phyloP scores from a whole-genome alignment of 2,113 vertebrate species.

The Gobiocypris rarus region DNA sequence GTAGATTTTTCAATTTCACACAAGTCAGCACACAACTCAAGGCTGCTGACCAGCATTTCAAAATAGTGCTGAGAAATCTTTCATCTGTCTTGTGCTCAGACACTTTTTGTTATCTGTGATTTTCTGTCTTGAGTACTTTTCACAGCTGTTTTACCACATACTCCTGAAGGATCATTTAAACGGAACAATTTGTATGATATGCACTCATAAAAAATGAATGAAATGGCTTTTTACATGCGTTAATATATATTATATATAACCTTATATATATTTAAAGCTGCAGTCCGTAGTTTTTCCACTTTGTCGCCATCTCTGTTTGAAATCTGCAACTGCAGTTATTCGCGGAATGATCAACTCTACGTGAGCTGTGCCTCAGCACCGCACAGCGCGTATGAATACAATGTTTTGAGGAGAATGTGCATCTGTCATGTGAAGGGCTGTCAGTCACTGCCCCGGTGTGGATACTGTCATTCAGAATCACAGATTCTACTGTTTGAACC shows the following conservation, averaged over 20 bases:
- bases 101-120: constrained; percentile 15
- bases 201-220: not conserved
- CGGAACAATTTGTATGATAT: not conserved
- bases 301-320: too few species aligned
- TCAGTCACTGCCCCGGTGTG: too few species aligned
- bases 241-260: not conserved
- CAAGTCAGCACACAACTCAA: constrained; percentile 27
- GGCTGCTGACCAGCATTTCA: constrained; percentile 12
- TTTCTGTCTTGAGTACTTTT: constrained; percentile 7
- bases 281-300: too few species aligned
- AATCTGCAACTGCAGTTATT: too few species aligned
- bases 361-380: too few species aligned
- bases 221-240: not conserved
- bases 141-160: not conserved
- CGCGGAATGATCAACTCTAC: too few species aligned
- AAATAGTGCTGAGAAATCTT: not conserved
- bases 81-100: not conserved
- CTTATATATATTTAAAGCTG: not conserved
- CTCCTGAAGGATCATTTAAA: not conserved
- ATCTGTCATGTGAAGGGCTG: too few species aligned
- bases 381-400: too few species aligned
- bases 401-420: too few species aligned
- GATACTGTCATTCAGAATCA: too few species aligned
- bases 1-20: constrained; percentile 33
- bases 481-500: too few species aligned